phyloP scores from a whole-genome alignment of 1,140 invertebrate genomes.

The Bombus breviceps region DNA sequence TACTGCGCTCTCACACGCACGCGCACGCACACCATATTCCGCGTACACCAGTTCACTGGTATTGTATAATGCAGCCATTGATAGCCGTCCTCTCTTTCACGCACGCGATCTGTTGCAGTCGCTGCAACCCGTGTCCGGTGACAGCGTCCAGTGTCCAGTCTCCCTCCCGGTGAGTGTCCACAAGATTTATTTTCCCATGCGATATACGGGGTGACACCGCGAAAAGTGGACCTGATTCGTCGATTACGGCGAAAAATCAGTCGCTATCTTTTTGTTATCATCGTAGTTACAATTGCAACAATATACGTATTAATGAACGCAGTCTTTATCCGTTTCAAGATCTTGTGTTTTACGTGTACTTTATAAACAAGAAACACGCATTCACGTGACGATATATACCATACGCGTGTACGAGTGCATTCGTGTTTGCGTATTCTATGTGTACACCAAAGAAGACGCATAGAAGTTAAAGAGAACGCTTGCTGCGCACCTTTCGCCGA shows the following conservation, averaged over 20 bases:
- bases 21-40: slow-evolving; percentile 32
- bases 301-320: too few species aligned
- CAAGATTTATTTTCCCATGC: slow-evolving; percentile 82
- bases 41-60: slow-evolving; percentile 53
- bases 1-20: slow-evolving; percentile 9
- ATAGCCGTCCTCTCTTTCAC: slow-evolving; percentile 81
- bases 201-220: slow-evolving; percentile 74
- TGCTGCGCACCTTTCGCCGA: background rate
- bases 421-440: background rate
- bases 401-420: too few species aligned
- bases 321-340: background rate
- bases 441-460: background rate
- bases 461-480: background rate
- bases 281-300: background rate
- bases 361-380: background rate
- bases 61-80: slow-evolving; percentile 82
- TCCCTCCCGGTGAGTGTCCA: slow-evolving; percentile 79
- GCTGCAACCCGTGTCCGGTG: slow-evolving; percentile 80
- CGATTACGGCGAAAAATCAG: background rate
- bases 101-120: slow-evolving; percentile 81
- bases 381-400: too few species aligned
- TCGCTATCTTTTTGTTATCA: background rate
- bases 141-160: slow-evolving; percentile 81
- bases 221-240: slow-evolving; percentile 62
- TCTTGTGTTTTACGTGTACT: background rate